A percentile compares a stretch with the other conserved stretches of the same genome.
Conservation (phyloP, 2,888 invertebrate genomes). For the Limenitis camilla region DNA sequence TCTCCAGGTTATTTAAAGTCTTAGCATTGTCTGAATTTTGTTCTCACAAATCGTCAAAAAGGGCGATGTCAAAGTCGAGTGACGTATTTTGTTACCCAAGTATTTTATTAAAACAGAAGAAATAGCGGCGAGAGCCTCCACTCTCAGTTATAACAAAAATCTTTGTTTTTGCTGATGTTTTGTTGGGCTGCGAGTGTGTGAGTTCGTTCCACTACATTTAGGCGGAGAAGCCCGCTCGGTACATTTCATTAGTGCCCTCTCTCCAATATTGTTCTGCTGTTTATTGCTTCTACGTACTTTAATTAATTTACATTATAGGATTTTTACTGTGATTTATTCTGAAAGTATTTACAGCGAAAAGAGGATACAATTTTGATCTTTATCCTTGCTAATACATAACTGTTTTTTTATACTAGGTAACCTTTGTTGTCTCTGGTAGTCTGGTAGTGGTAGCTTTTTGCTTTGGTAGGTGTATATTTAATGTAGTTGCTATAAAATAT, state of each 20-base stretch:
- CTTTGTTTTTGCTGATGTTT: conserved; percentile 40
- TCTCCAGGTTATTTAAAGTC: conserved; percentile 5
- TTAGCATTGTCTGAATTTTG: conserved; percentile 12
- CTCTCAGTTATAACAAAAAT: conserved; percentile 24
- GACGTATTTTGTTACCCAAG: conserved; percentile 22
- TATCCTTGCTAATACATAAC: too few relatives aligned
- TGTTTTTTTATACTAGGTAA: too few relatives aligned
- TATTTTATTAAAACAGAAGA: conserved; percentile 25
- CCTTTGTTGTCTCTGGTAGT: too few relatives aligned
- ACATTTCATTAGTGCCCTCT: conserved; percentile 65
- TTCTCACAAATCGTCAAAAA: conserved; percentile 10
- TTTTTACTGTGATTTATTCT: conserved; percentile 15
- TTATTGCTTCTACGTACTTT: conserved; percentile 54
- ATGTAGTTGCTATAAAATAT: neutral
- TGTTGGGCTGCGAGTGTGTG: conserved; percentile 45
- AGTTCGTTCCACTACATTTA: conserved; percentile 64
- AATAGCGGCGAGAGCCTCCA: conserved; percentile 13
- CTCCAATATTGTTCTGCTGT: conserved; percentile 52
- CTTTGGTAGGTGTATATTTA: neutral
- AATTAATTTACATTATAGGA: conserved; percentile 58
- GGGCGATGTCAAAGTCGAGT: conserved; percentile 15
- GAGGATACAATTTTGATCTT: too few relatives aligned
- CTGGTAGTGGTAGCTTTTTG: neutral
- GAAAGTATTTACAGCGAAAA: neutral
- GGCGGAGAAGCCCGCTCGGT: conserved; percentile 46